phyloP scores from a whole-genome alignment of 2,888 invertebrate genomes.

The Netelia melanura region DNA sequence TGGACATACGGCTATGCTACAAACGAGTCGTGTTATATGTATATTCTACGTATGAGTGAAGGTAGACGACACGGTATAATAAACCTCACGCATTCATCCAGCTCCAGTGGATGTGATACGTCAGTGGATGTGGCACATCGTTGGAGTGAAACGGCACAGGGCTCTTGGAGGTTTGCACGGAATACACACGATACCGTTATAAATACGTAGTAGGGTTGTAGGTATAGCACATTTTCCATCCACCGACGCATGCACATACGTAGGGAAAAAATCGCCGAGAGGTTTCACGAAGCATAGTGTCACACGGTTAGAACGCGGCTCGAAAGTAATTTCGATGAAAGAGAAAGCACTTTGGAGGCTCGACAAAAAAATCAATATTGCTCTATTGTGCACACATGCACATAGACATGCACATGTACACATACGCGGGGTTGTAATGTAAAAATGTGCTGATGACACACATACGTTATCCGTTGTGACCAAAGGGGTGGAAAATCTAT shows the following conservation, averaged over 20 bases:
- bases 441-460: conserved; percentile 2
- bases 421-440: conserved; percentile 16
- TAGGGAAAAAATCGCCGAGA: conserved; percentile 18
- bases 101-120: conserved; percentile 39
- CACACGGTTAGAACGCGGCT: conserved; percentile 30
- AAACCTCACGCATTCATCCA: conserved; percentile 43
- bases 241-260: conserved; percentile 12
- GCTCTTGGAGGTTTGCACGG: neutral
- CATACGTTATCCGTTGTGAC: neutral
- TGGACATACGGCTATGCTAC: too few species aligned
- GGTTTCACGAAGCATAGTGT: conserved; percentile 20
- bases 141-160: conserved; percentile 1
- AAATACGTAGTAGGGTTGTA: neutral
- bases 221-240: neutral
- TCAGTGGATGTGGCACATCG: conserved; percentile 42
- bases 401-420: neutral
- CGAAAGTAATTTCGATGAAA: conserved; percentile 63
- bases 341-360: conserved; percentile 51
- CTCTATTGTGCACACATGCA: neutral
- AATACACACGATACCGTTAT: too few species aligned
- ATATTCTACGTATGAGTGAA: too few species aligned
- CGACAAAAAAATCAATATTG: conserved; percentile 42
- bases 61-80: too few species aligned
- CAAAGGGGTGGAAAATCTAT: conserved; percentile 45
- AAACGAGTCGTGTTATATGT: too few species aligned